Evolutionary conservation across 2,113 vertebrate species (phyloP).

Genomic region (Castor canadensis): DNA sequence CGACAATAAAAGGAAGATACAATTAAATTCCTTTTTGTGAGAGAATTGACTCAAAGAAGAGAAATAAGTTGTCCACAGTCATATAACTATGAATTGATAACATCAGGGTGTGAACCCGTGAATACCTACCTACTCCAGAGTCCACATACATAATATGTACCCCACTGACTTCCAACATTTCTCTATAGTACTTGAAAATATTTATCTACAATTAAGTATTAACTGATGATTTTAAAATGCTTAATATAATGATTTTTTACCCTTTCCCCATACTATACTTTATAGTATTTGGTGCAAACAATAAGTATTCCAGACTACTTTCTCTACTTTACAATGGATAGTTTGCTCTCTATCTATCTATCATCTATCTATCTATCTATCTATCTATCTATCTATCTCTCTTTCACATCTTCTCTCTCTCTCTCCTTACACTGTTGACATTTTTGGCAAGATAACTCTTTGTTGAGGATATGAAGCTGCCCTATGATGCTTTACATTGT

Average conservation of each 20-base stretch:
- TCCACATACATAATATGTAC: background rate
- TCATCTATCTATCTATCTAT: background rate
- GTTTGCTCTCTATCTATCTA: background rate
- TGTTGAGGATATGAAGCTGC: fast-evolving
- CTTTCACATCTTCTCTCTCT: background rate
- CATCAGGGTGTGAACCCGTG: background rate
- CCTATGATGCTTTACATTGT: background rate
- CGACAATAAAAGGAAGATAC: background rate
- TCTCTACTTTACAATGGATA: background rate
- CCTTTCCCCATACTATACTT: background rate
- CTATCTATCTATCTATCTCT: background rate
- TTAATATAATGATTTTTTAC: background rate
- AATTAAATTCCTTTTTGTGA: background rate
- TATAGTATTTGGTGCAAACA: background rate
- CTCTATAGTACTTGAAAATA: background rate
- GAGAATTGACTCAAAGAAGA: background rate
- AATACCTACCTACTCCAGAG: background rate
- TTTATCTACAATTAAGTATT: background rate
- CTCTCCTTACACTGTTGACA: background rate
- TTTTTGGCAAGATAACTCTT: background rate
- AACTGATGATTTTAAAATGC: background rate
- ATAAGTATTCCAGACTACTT: background rate
- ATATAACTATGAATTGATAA: background rate
- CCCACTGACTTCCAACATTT: background rate
- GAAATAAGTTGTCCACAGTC: background rate